These are phyloP conservation scores for Octodon degus DNA, from an alignment of 2,113 vertebrate species.

Conservation along the genomic window DNA sequence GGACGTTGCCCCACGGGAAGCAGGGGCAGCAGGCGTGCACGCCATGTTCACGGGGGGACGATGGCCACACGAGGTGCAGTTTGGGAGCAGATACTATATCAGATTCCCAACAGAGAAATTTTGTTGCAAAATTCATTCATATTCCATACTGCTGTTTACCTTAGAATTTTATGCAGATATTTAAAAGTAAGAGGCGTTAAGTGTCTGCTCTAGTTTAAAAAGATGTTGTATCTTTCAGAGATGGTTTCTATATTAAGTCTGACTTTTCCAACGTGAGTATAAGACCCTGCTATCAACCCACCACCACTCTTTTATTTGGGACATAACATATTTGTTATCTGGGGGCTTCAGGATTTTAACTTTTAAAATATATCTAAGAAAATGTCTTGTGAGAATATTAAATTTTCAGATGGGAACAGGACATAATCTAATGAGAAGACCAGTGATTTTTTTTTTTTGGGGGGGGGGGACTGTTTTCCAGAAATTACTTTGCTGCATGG, in stretches of 20 bases:
- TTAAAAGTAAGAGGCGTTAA: slow-evolving; percentile 22
- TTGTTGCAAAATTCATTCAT: background rate
- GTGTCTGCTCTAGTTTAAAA: background rate
- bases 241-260: background rate
- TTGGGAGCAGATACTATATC: background rate
- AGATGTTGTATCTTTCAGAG: background rate
- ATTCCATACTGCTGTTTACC: background rate
- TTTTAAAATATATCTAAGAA: slow-evolving; percentile 42
- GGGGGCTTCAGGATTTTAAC: background rate
- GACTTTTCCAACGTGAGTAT: background rate
- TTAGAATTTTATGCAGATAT: background rate
- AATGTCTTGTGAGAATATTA: slow-evolving; percentile 11
- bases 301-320: background rate
- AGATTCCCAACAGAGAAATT: background rate
- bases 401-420: slow-evolving; percentile 28
- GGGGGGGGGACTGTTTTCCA: background rate
- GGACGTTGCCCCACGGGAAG: background rate
- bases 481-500: background rate
- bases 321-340: slow-evolving; percentile 1
- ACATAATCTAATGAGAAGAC: background rate
- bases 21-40: fast-evolving
- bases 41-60: no score
- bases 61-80: no score
- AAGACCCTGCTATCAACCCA: background rate
- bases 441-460: background rate